A percentile compares a stretch with the other conserved stretches of the same genome.
These are phyloP conservation scores for Saccostrea cuccullata DNA, from an alignment of 1,140 invertebrate species.

Conservation along the genomic window DNA sequence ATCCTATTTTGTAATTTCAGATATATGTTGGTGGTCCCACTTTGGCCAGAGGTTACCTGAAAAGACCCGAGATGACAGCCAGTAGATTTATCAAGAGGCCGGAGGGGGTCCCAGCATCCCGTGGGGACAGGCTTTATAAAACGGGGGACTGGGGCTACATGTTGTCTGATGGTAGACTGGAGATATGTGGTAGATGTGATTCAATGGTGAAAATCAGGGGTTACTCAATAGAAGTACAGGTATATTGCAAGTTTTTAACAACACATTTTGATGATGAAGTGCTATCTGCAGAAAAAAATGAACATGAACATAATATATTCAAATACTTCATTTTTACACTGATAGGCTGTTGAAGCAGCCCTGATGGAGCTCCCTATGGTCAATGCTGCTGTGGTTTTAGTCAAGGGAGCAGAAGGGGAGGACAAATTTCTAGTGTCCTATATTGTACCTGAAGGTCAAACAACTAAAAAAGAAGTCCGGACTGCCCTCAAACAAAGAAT, in stretches of 20 bases:
- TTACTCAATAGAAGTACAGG: conserved; percentile 81
- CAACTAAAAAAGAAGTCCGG: conserved; percentile 76
- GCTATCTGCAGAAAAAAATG: neutral
- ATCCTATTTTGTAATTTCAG: conserved; percentile 62
- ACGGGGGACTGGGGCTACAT: conserved; percentile 81
- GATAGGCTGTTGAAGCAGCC: conserved; percentile 79
- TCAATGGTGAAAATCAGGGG: conserved; percentile 81
- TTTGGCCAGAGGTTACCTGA: conserved; percentile 80
- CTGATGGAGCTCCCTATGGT: conserved; percentile 78
- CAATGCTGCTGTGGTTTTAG: conserved; percentile 78
- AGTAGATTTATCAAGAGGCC: conserved; percentile 77
- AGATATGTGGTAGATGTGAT: conserved; percentile 81
- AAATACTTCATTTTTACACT: conserved; percentile 18
- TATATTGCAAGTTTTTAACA: conserved; percentile 47
- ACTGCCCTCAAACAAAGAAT: conserved; percentile 78
- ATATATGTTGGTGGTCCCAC: conserved; percentile 81
- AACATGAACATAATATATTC: neutral
- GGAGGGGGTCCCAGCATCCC: conserved; percentile 54
- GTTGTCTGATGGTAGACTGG: conserved; percentile 79
- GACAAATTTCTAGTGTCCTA: conserved; percentile 81
- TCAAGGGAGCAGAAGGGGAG: conserved; percentile 79
- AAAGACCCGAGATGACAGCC: conserved; percentile 80
- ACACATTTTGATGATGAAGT: neutral
- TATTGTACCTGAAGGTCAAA: conserved; percentile 77
- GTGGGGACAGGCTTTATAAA: conserved; percentile 76